These are phyloP conservation scores for Eurystomus gularis DNA, from an alignment of 2,113 vertebrate species.

Conservation along the genomic window DNA sequence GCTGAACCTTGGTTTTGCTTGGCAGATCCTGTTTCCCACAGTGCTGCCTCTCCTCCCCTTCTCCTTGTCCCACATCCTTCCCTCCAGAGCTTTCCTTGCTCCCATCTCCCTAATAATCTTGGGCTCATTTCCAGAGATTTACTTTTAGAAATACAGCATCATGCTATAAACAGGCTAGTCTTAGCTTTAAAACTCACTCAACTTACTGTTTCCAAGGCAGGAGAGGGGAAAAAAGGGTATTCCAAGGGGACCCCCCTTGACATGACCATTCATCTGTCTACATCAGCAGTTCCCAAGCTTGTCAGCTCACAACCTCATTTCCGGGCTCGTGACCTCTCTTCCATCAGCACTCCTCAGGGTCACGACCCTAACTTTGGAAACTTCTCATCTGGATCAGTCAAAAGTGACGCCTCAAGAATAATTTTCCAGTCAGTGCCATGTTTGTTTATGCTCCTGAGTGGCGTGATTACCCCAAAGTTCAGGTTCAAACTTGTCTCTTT, in stretches of 20 bases:
- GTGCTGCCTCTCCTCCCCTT: neutral
- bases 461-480: neutral
- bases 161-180: neutral
- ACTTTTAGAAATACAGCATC: neutral
- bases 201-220: neutral
- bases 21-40: neutral
- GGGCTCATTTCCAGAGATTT: neutral
- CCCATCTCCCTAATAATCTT: neutral
- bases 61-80: neutral
- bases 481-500: constrained; percentile 38
- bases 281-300: constrained; percentile 31
- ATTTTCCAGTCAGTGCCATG: neutral
- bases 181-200: neutral
- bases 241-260: constrained; percentile 4
- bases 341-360: neutral
- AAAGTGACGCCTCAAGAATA: neutral
- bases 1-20: neutral
- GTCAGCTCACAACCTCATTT: neutral
- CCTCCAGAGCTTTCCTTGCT: neutral
- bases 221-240: neutral
- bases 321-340: neutral
- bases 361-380: neutral
- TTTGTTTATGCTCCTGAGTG: constrained; percentile 23
- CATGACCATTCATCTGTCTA: neutral
- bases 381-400: neutral